phyloP scores from a whole-genome alignment of 2,797 vertebrate species.

The Chelonia mydas region DNA sequence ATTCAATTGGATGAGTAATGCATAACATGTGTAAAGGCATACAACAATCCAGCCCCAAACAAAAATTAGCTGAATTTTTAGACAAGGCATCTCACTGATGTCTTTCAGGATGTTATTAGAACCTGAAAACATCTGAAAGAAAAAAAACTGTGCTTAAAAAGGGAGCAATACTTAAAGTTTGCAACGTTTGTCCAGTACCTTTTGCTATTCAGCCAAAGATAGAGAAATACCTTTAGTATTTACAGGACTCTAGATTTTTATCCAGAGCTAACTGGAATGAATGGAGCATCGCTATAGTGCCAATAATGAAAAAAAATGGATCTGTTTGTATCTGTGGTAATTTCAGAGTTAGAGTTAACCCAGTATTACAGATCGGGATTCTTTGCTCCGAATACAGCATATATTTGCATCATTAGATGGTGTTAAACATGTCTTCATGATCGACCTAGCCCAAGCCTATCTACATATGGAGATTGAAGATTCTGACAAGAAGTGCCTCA shows the following conservation, averaged over 20 bases:
- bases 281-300: background rate
- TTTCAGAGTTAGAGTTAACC: background rate
- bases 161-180: background rate
- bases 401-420: background rate
- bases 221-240: background rate
- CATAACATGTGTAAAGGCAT: background rate
- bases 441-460: background rate
- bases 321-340: background rate
- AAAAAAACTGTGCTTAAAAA: background rate
- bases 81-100: background rate
- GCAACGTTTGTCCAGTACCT: background rate
- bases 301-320: background rate
- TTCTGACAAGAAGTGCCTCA: background rate
- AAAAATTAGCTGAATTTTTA: constrained; percentile 35
- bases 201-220: background rate
- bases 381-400: background rate
- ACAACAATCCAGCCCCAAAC: constrained; percentile 20
- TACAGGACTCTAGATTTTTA: background rate
- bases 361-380: background rate
- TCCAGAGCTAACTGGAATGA: background rate
- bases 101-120: background rate
- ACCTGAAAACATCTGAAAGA: background rate
- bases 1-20: background rate
- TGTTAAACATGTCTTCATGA: background rate
- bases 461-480: background rate